A percentile compares a stretch with the other conserved stretches of the same genome.
Conservation (phyloP, 2,797 vertebrate genomes). For the Gallinago stenura region DNA sequence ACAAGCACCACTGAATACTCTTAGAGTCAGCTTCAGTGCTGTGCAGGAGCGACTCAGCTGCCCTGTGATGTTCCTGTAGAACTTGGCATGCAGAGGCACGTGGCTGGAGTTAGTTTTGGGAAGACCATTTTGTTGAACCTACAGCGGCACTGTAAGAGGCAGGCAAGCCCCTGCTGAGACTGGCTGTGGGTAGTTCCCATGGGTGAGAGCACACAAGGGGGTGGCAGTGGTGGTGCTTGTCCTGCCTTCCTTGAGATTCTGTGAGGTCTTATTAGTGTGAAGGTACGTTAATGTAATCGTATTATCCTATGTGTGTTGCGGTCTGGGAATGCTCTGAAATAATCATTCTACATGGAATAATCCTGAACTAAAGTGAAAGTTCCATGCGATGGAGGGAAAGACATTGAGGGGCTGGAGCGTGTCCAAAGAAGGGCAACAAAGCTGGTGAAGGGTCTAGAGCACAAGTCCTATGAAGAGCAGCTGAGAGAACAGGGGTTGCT, state of each 20-base stretch:
- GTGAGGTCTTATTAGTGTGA: neutral
- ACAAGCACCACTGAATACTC: neutral
- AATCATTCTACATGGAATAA: neutral
- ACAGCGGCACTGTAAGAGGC: neutral
- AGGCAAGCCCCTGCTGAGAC: neutral
- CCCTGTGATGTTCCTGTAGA: neutral
- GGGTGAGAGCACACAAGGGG: neutral
- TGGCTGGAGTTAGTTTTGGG: neutral
- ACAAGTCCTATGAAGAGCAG: neutral
- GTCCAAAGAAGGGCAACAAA: neutral
- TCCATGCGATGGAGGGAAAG: neutral
- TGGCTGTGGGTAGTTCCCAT: neutral
- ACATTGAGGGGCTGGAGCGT: neutral
- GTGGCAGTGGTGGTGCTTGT: neutral
- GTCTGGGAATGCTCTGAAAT: neutral
- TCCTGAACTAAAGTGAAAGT: neutral
- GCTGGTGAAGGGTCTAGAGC: neutral
- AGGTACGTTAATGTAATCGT: neutral
- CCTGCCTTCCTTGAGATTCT: neutral
- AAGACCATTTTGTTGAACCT: neutral
- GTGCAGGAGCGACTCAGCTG: accelerated
- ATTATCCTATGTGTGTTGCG: neutral
- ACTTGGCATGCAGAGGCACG: accelerated
- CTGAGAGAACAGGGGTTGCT: neutral
- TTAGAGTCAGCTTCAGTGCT: neutral